A percentile compares a stretch with the other conserved stretches of the same genome.
phyloP scores from a whole-genome alignment of 2,113 vertebrate species.

The Ellobius talpinus region DNA sequence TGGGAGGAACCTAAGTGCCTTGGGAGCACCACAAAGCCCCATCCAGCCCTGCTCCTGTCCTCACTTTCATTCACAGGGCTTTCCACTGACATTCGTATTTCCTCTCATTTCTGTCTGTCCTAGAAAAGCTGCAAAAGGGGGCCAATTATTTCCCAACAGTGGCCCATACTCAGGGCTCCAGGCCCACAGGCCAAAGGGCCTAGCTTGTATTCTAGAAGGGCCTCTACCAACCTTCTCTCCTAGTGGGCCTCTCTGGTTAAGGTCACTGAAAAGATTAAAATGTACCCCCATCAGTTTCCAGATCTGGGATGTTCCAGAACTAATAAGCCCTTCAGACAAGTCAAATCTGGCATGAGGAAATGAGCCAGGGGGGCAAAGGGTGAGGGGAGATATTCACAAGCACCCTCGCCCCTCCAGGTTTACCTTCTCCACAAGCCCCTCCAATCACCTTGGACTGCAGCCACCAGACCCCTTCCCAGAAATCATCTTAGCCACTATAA shows the following conservation, averaged over 20 bases:
- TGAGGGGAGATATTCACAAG: neutral
- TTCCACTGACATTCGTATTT: neutral
- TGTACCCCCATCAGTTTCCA: constrained; percentile 4
- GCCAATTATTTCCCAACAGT: neutral
- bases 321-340: neutral
- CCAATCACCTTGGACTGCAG: neutral
- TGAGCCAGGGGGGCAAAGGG: neutral
- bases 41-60: neutral
- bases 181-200: neutral
- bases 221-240: neutral
- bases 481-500: neutral
- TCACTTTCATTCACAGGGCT: constrained; percentile 18
- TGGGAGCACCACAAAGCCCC: neutral
- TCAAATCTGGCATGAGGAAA: neutral
- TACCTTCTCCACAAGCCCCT: neutral
- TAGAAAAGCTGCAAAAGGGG: constrained; percentile 1
- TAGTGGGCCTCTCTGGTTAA: neutral
- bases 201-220: neutral
- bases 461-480: neutral
- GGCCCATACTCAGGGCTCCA: neutral
- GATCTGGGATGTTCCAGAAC: constrained; percentile 6
- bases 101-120: neutral
- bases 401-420: neutral
- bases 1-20: constrained; percentile 22
- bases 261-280: constrained; percentile 37